These are phyloP conservation scores for Emydocephalus ijimae DNA, from an alignment of 2,113 vertebrate species.

Conservation along the genomic window DNA sequence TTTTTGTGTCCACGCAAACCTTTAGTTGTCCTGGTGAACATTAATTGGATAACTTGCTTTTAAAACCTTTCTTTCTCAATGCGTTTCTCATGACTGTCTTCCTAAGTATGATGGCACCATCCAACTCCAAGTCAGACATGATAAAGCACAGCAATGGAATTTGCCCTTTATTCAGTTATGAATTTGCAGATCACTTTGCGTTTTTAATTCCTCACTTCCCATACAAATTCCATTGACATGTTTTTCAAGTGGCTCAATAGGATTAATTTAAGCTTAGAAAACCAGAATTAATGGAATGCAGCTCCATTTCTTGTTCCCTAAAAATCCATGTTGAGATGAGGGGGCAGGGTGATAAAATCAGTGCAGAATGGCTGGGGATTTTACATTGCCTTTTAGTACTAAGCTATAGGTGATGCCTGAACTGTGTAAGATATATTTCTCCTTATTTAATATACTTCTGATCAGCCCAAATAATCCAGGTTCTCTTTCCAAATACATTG, in stretches of 20 bases:
- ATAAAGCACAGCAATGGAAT: background rate
- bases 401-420: background rate
- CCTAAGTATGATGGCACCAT: conserved; percentile 10
- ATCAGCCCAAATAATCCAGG: background rate
- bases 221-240: background rate
- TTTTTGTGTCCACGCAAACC: background rate
- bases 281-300: conserved; percentile 13
- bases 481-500: background rate
- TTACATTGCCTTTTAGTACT: background rate
- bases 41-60: background rate
- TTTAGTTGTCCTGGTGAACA: background rate
- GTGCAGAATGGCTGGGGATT: background rate
- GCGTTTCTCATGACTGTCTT: background rate
- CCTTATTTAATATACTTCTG: background rate
- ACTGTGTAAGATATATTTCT: background rate
- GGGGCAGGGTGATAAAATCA: background rate
- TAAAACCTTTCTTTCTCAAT: background rate
- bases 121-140: conserved; percentile 11
- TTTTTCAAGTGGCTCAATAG: conserved; percentile 24
- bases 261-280: conserved; percentile 13
- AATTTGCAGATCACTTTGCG: background rate
- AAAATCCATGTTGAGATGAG: background rate
- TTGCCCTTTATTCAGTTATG: background rate
- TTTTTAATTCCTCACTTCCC: background rate
- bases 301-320: background rate